Percentiles rank a stretch among this genome's conserved stretches.
These are phyloP conservation scores for Coelogynopora nodosa DNA, from an alignment of 2,888 invertebrate genomes.

Conservation along the genomic window DNA sequence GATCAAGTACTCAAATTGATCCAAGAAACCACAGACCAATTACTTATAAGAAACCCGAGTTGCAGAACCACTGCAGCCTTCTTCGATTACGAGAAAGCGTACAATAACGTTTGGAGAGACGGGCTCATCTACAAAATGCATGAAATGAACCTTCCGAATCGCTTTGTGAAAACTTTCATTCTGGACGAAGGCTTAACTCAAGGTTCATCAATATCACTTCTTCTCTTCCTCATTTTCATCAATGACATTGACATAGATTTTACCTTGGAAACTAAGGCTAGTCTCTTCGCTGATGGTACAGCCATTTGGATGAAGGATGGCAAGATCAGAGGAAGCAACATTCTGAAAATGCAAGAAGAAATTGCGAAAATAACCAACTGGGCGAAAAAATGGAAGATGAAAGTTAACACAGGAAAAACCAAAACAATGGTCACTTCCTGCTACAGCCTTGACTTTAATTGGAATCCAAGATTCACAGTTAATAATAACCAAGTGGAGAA, in stretches of 20 bases:
- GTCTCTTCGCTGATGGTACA: background rate
- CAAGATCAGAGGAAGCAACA: background rate
- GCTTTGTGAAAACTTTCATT: background rate
- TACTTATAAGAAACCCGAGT: background rate
- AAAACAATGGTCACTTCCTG: background rate
- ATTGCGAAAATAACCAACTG: background rate
- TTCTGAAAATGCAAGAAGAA: background rate
- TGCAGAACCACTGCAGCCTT: background rate
- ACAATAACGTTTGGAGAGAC: constrained; percentile 1
- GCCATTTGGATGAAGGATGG: background rate
- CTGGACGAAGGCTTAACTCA: background rate
- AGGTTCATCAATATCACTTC: background rate
- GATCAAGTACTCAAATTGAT: background rate
- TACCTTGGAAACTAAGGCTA: background rate
- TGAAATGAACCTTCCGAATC: background rate
- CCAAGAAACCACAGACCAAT: background rate
- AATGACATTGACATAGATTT: background rate
- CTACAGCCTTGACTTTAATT: background rate
- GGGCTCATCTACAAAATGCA: background rate
- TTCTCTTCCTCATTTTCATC: background rate
- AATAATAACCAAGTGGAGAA: background rate
- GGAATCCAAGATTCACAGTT: background rate
- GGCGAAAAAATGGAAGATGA: background rate
- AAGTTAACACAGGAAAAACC: background rate
- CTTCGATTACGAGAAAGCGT: constrained; percentile 8